Percentiles rank a stretch among this genome's conserved stretches.
Evolutionary conservation across 2,797 vertebrate genomes (phyloP).

Genomic region (Triplophysa bombifrons): DNA sequence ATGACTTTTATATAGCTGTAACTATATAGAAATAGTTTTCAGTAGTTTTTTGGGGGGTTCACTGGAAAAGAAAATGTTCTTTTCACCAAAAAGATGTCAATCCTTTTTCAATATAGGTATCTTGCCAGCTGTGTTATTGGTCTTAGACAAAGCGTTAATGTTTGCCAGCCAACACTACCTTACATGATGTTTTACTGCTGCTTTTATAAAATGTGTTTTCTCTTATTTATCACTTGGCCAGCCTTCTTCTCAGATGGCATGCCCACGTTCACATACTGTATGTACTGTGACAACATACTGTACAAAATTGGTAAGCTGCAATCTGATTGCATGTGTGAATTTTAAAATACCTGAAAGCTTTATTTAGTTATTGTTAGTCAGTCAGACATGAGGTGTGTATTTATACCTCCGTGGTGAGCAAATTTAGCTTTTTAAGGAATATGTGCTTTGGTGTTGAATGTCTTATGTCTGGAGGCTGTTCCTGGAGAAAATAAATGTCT

Average conservation of each 20-base stretch:
- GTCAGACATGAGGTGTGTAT: not conserved
- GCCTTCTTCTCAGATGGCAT: not conserved
- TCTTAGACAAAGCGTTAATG: not conserved
- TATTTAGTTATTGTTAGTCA: not conserved
- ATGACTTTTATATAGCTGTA: too few species aligned
- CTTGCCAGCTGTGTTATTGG: not conserved
- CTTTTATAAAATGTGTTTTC: slow-evolving; percentile 4
- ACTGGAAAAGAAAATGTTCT: not conserved
- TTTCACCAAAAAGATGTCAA: not conserved
- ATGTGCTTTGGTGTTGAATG: not conserved
- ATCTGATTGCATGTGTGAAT: slow-evolving; percentile 1
- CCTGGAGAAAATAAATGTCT: slow-evolving; percentile 21
- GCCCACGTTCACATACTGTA: not conserved
- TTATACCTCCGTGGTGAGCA: not conserved
- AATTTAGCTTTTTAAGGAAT: not conserved
- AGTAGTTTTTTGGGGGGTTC: too few species aligned
- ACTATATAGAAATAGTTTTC: too few species aligned
- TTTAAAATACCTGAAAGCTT: not conserved
- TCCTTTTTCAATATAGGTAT: not conserved
- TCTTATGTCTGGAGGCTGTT: slow-evolving; percentile 3
- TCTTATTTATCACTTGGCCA: slow-evolving; percentile 4
- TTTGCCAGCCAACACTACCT: slow-evolving; percentile 18
- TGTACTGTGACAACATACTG: not conserved
- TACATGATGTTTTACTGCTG: slow-evolving; percentile 14
- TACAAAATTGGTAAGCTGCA: not conserved